These are phyloP conservation scores for Sycon ciliatum DNA, from an alignment of 37 sponge, comb jelly and placozoan species.

Conservation along the genomic window DNA sequence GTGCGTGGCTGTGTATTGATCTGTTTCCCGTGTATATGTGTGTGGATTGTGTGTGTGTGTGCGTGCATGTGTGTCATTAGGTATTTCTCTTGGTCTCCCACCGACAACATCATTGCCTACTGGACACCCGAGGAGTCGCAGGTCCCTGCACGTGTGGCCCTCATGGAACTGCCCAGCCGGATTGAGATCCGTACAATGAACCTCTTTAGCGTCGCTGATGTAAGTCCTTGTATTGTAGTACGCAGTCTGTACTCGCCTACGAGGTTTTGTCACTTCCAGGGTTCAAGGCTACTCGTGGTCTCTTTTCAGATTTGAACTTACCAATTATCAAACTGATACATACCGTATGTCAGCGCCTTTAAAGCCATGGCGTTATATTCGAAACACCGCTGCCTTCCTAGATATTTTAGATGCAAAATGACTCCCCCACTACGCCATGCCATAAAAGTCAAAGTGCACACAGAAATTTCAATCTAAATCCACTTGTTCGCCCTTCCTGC, in stretches of 20 bases:
- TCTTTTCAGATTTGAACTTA: background rate
- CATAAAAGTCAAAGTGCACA: no score
- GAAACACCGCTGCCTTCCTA: no score
- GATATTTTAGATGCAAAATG: no score
- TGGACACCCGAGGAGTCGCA: constrained; percentile 82
- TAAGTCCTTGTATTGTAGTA: constrained; percentile 19
- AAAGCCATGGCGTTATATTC: no score
- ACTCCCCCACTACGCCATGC: no score
- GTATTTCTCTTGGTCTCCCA: constrained; percentile 88
- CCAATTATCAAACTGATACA: background rate
- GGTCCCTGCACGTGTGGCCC: constrained; percentile 85
- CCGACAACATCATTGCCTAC: constrained; percentile 70
- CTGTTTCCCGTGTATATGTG: background rate
- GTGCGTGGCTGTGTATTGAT: no score
- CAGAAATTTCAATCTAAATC: no score
- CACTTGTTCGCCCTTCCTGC: no score
- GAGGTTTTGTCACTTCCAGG: no score
- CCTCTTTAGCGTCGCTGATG: constrained; percentile 72
- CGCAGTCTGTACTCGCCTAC: no score
- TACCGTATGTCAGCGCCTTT: no score
- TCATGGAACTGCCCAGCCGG: constrained; percentile 74
- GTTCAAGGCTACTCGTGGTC: no score
- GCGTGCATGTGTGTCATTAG: constrained; percentile 19
- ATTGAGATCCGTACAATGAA: constrained; percentile 76
- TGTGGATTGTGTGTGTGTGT: background rate